A percentile compares a stretch with the other conserved stretches of the same genome.
Evolutionary conservation across 2,797 vertebrate genomes (phyloP).

Genomic region (Tokudaia muenninki): DNA sequence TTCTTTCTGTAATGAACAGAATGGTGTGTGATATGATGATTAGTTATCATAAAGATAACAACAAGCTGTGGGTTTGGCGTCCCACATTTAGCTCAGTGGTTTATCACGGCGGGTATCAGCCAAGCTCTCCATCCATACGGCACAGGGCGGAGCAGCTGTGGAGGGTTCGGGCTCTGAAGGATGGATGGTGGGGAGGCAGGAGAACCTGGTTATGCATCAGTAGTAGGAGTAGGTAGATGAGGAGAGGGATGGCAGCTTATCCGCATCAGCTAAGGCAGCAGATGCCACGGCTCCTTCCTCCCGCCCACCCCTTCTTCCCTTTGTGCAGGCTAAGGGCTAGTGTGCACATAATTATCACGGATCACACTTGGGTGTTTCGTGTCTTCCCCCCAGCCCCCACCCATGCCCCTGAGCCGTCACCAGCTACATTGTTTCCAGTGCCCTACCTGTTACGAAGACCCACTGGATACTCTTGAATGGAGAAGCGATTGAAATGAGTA

Average conservation of each 20-base stretch:
- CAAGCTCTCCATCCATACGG: background rate
- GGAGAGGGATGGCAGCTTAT: background rate
- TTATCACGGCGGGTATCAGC: constrained; percentile 73
- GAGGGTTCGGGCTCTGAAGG: rapidly evolving
- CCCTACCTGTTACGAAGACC: no score
- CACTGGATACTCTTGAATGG: background rate
- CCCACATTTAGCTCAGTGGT: constrained; percentile 62
- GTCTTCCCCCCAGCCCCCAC: background rate
- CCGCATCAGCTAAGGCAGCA: background rate
- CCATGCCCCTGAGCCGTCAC: rapidly evolving
- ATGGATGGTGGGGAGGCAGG: background rate
- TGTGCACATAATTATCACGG: rapidly evolving
- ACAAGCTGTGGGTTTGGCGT: constrained; percentile 61
- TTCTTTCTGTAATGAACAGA: constrained; percentile 29
- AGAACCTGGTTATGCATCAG: background rate
- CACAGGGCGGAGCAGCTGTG: background rate
- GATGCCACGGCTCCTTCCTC: rapidly evolving
- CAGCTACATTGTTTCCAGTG: background rate
- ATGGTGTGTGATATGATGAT: constrained; percentile 77
- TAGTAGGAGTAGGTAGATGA: background rate
- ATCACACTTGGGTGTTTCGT: rapidly evolving
- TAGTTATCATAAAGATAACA: constrained; percentile 78
- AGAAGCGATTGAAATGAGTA: background rate
- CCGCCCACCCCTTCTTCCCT: background rate
- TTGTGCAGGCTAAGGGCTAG: rapidly evolving